These are phyloP conservation scores for Cryptocephalus primarius DNA, from an alignment of 2,888 invertebrate genomes.

Conservation along the genomic window DNA sequence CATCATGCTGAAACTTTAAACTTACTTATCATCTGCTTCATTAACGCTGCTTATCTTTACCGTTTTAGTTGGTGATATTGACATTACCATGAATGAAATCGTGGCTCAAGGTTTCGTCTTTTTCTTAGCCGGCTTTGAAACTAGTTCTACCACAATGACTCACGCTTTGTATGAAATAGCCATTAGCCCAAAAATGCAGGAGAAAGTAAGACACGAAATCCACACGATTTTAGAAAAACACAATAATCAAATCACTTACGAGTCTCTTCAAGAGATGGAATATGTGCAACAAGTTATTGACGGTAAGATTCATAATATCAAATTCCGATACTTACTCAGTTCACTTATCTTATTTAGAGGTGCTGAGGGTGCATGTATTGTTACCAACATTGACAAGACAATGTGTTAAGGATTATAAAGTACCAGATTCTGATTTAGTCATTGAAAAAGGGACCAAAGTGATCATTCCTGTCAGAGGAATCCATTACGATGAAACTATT, in stretches of 20 bases:
- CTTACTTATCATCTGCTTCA: too few species aligned
- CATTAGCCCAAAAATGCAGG: constrained; percentile 12
- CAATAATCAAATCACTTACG: constrained; percentile 15
- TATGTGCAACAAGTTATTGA: constrained; percentile 17
- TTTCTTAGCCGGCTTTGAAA: constrained; percentile 18
- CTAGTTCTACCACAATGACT: constrained; percentile 18
- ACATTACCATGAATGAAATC: constrained; percentile 10
- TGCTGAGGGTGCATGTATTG: constrained; percentile 12
- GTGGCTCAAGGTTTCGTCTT: constrained; percentile 17
- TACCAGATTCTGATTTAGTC: constrained; percentile 10
- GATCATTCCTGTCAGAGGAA: constrained; percentile 10
- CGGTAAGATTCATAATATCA: constrained; percentile 8
- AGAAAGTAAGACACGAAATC: constrained; percentile 15
- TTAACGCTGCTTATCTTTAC: not conserved
- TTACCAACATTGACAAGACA: constrained; percentile 9
- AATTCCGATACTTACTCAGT: too few species aligned
- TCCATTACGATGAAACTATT: constrained; percentile 13
- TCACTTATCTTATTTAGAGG: constrained; percentile 6
- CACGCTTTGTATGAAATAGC: constrained; percentile 15
- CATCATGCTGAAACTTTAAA: too few species aligned
- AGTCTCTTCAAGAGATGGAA: constrained; percentile 16
- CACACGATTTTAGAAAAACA: constrained; percentile 10
- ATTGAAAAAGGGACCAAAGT: constrained; percentile 12
- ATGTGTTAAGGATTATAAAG: constrained; percentile 13
- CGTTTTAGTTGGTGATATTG: constrained; percentile 6